These are phyloP conservation scores for Lottia gigantea DNA, from an alignment of 2,888 invertebrate genomes.

Conservation along the genomic window DNA sequence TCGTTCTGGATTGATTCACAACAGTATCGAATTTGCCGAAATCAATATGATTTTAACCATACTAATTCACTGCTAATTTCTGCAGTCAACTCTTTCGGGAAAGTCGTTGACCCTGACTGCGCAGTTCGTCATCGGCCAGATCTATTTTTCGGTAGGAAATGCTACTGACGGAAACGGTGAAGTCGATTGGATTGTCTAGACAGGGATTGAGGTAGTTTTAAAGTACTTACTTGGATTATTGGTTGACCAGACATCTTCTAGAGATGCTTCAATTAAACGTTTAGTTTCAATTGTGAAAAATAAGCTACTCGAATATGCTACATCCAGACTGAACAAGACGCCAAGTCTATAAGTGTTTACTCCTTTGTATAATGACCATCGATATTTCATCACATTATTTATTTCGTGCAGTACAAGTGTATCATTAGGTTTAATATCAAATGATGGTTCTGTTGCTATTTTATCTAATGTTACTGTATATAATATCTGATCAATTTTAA, in stretches of 20 bases:
- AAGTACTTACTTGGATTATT: not conserved
- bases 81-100: no score
- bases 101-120: no score
- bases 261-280: not conserved
- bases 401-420: not conserved
- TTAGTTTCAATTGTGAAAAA: not conserved
- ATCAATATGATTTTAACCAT: no score
- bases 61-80: no score
- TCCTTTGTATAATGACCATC: not conserved
- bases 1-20: no score
- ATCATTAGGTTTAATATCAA: not conserved
- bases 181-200: no score
- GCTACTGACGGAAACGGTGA: no score
- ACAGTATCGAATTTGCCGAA: no score
- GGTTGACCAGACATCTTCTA: not conserved
- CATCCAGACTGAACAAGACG: not conserved
- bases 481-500: not conserved
- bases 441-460: not conserved
- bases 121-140: no score
- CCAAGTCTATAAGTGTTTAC: not conserved
- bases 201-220: no score
- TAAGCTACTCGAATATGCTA: not conserved
- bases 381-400: not conserved
- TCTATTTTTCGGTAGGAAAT: no score
- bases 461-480: constrained; percentile 7